These are phyloP conservation scores for Dicerorhinus sumatrensis DNA, from an alignment of 2,113 vertebrate species.

Conservation along the genomic window DNA sequence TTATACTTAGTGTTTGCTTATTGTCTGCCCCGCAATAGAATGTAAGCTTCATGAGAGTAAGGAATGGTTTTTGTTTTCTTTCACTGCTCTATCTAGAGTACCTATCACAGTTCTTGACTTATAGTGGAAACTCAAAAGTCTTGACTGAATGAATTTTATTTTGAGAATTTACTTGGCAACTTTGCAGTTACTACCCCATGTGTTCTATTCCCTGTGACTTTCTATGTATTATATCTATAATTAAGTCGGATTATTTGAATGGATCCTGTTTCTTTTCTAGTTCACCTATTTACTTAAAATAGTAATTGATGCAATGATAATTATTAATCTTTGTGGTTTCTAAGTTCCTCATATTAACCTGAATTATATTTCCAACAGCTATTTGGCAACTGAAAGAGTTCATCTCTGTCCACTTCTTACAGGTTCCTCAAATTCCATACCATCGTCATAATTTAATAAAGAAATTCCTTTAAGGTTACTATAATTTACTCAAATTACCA, in stretches of 20 bases:
- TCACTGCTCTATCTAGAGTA: background rate
- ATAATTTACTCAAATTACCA: background rate
- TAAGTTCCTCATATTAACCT: background rate
- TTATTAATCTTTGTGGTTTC: background rate
- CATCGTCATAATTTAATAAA: background rate
- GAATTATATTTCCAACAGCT: background rate
- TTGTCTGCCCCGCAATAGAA: background rate
- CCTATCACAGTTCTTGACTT: background rate
- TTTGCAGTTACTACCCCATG: rapidly evolving
- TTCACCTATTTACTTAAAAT: constrained; percentile 12
- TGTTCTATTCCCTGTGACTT: background rate
- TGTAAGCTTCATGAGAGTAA: background rate
- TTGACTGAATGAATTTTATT: background rate
- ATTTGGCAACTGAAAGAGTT: constrained; percentile 48
- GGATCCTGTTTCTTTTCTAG: background rate
- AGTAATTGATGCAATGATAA: background rate
- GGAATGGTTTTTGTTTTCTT: background rate
- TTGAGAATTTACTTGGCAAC: background rate
- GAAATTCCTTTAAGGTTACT: background rate
- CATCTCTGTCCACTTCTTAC: constrained; percentile 34
- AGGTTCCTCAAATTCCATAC: background rate
- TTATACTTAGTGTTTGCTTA: background rate
- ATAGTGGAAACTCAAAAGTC: background rate
- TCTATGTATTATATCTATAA: background rate
- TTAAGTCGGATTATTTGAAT: background rate